Conservation (phyloP, 2,888 invertebrate genomes). For the Drosophila demipolita region DNA sequence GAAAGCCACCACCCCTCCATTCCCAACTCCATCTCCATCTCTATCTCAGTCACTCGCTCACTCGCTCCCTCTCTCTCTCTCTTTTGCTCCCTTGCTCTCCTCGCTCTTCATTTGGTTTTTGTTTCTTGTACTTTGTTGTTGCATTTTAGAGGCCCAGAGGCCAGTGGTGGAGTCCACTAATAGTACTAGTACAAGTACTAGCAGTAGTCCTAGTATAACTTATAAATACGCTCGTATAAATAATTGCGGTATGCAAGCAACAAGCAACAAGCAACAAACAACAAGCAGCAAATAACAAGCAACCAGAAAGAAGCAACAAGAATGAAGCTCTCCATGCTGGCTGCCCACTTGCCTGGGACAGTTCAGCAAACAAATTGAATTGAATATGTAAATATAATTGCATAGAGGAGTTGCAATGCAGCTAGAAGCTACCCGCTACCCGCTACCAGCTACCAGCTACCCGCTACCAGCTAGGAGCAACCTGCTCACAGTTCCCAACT, state of each 20-base stretch:
- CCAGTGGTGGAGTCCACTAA: neutral
- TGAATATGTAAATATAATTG: slow-evolving; percentile 80
- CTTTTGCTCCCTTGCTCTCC: neutral
- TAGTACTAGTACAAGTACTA: neutral
- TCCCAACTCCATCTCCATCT: neutral
- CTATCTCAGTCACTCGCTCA: neutral
- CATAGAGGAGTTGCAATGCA: slow-evolving; percentile 10
- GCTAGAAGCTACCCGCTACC: neutral
- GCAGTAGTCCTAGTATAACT: slow-evolving; percentile 1
- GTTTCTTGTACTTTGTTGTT: slow-evolving; percentile 1
- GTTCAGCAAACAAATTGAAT: slow-evolving; percentile 77
- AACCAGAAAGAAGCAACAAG: neutral
- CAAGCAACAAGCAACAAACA: neutral
- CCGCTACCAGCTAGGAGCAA: neutral
- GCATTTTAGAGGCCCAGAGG: neutral
- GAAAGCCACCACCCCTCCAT: neutral
- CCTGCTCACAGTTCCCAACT: neutral
- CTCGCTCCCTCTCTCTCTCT: neutral
- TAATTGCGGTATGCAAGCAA: slow-evolving; percentile 50
- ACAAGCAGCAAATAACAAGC: neutral
- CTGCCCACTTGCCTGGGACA: slow-evolving; percentile 43
- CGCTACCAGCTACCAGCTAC: neutral
- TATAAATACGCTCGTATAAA: slow-evolving; percentile 38
- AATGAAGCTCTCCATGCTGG: slow-evolving; percentile 1
- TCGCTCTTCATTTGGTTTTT: neutral